Conservation (phyloP, 2,113 vertebrate genomes). For the Oryzias curvinotus region DNA sequence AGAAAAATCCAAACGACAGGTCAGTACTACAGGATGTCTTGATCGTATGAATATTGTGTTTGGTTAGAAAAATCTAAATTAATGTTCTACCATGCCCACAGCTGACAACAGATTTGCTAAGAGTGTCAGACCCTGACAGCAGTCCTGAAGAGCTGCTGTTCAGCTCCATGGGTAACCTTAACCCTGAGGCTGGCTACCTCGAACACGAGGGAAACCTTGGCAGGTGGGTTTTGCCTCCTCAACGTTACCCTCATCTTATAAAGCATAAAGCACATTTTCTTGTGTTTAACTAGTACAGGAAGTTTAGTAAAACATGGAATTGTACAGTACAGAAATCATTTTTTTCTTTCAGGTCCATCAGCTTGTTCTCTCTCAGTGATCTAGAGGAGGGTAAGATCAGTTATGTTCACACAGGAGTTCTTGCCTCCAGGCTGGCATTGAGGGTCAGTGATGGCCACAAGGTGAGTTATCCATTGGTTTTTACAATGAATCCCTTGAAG, state of each 20-base stretch:
- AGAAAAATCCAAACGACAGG: constrained; percentile 81
- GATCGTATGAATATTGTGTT: neutral
- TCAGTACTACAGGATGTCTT: constrained; percentile 2
- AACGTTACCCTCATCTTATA: too few relatives aligned
- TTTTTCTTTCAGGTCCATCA: constrained; percentile 64
- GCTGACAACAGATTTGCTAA: constrained; percentile 75
- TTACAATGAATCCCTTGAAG: neutral
- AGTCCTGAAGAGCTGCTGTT: constrained; percentile 74
- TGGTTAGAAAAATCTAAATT: neutral
- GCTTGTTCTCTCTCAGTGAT: constrained; percentile 77
- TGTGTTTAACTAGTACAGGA: too few relatives aligned
- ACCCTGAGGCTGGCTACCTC: constrained; percentile 80
- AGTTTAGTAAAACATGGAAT: neutral
- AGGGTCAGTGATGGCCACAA: constrained; percentile 86
- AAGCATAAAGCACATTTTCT: too few relatives aligned
- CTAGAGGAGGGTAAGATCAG: constrained; percentile 80
- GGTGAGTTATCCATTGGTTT: constrained; percentile 25
- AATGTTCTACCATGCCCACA: constrained; percentile 16
- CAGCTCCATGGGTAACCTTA: constrained; percentile 80
- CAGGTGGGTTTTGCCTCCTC: constrained; percentile 39
- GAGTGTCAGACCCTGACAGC: constrained; percentile 81
- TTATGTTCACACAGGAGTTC: constrained; percentile 81
- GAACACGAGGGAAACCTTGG: constrained; percentile 74
- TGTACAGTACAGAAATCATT: neutral
- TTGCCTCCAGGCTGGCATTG: constrained; percentile 81